Base-by-base conservation (phyloP, 2,888 invertebrate genomes). In the Dugesia japonica region DNA sequence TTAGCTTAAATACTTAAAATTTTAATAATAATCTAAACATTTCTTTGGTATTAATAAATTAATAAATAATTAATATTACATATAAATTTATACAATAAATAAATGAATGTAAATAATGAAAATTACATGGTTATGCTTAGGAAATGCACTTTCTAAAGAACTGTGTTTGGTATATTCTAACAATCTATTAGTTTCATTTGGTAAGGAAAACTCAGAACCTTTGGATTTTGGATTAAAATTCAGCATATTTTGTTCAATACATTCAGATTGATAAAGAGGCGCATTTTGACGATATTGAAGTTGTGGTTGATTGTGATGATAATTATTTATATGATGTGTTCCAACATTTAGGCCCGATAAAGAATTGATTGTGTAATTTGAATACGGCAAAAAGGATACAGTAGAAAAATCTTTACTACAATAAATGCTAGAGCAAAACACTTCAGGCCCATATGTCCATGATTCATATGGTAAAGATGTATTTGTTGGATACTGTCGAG, bases 391-490 rank as follows among this genome's bases (percentile, higher is more conserved):
- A 56, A 56, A 56, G 17, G 56, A 56, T 20, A 56, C 56, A 56
- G 56, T 56, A 20, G 56, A 56, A 56, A 56, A 56, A 56, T 56
- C 56, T 56, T 56, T 56, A 56, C 9, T 9, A 56, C n/a, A 56
- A n/a, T 56, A 56, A 56, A 56, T 56, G 56, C 56, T 56, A n/a
- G 56, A 56, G 17, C 56, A 56, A 56, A 56, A 56, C 56, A 56
- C 17, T n/a, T 56, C 56, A 9, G 56, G 56, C 4, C 56, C n/a
- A 23, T 56, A 56, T 4, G 56, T 13, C 56, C 56, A 56, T 4
- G 56, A 56, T n/a, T 56, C 56, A 56, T 56, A 56, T 4, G 56
- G 56, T 56, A 56, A 56, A 4, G 56, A 56, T 23, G 23, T 23
- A 56, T 56, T 56, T n/a, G 56, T 9, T n/a, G 56, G 23, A 56